phyloP scores from a whole-genome alignment of 1,140 invertebrate species.

The Papilio glaucus region DNA sequence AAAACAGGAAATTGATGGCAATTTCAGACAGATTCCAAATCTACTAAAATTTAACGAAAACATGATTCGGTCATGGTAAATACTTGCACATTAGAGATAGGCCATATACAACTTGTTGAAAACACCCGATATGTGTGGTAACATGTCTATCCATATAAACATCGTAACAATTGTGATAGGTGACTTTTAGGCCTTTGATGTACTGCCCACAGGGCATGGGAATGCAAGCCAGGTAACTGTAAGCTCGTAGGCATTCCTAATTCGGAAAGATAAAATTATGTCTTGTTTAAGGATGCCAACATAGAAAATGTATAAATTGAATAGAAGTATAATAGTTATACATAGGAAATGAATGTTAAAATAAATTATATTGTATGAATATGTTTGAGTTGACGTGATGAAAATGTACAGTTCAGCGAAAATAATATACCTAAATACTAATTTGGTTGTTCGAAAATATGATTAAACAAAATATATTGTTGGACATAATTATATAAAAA shows the following conservation, averaged over 20 bases:
- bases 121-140: not conserved
- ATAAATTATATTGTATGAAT: no score
- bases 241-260: constrained; percentile 19
- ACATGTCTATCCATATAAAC: constrained; percentile 6
- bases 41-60: not conserved
- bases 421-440: no score
- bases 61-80: not conserved
- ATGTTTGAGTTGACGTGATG: no score
- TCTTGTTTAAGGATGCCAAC: constrained; percentile 16
- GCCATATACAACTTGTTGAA: not conserved
- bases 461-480: no score
- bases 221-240: constrained; percentile 17
- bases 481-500: no score
- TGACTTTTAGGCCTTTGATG: constrained; percentile 24
- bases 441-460: no score
- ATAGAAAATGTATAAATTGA: not conserved
- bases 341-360: no score
- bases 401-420: no score
- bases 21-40: no score
- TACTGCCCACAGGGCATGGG: constrained; percentile 18
- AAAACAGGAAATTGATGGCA: no score
- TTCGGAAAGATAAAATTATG: constrained; percentile 15
- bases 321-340: no score
- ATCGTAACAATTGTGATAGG: constrained; percentile 18
- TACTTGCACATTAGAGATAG: not conserved